Percentiles rank a stretch among this genome's conserved stretches.
These are phyloP conservation scores for Dissostichus mawsoni DNA, from an alignment of 2,113 vertebrate genomes.

Conservation along the genomic window DNA sequence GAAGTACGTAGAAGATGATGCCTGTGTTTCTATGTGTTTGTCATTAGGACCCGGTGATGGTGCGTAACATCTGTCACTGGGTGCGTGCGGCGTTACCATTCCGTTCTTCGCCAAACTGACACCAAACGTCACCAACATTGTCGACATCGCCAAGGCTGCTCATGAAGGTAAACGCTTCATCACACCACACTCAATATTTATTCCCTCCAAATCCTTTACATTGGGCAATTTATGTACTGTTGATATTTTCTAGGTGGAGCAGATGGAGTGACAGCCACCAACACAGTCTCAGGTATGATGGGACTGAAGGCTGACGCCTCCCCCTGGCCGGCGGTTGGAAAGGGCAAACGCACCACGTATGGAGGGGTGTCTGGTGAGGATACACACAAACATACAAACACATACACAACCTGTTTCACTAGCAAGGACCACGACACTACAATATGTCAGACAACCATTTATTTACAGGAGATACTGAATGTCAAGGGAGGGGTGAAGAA, in stretches of 20 bases:
- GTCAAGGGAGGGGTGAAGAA: no score
- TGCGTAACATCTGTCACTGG: constrained; percentile 96
- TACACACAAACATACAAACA: constrained; percentile 4
- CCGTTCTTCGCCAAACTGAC: constrained; percentile 99
- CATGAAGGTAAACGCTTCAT: constrained; percentile 87
- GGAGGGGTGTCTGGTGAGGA: constrained; percentile 92
- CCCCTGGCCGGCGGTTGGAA: constrained; percentile 93
- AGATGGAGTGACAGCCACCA: constrained; percentile 95
- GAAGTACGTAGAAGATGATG: neutral
- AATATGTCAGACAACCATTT: no score
- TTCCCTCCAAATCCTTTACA: neutral
- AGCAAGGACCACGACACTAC: no score
- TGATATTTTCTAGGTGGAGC: constrained; percentile 85
- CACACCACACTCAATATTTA: neutral
- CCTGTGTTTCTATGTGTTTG: constrained; percentile 1
- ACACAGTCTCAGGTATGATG: constrained; percentile 95
- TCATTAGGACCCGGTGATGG: constrained; percentile 90
- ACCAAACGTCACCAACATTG: constrained; percentile 94
- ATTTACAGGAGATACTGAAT: no score
- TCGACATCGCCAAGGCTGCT: constrained; percentile 91
- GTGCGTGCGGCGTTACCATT: constrained; percentile 89
- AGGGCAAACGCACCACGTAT: constrained; percentile 88
- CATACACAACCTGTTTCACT: neutral
- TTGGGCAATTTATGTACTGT: neutral
- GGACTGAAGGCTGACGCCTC: constrained; percentile 88